Evolutionary conservation across 2,797 vertebrate species (phyloP), one percentile per base, ranked within the genome.

Genomic region (Propithecus perrieri): DNA sequence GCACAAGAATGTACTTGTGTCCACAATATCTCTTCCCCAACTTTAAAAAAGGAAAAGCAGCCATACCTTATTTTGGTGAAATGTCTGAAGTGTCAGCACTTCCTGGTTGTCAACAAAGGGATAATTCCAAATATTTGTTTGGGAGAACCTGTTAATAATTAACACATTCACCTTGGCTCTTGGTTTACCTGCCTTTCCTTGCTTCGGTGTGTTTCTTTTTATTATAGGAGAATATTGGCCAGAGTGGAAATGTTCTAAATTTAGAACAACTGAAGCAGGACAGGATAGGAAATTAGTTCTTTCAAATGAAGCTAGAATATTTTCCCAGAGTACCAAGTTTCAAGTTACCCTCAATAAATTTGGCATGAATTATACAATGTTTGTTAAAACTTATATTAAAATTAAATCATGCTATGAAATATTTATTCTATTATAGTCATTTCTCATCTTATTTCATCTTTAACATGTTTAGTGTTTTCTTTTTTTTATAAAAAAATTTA

Each of bases 401-500:
- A 65, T 86, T 18, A 78, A 72, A 50, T 72, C 26, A 46, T 69
- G 9, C 5, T 20, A 50, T 91, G 75, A 96, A 83, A 76, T 95
- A 57, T 46, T 78, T 72, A 71, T 38, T 95, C 13, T 89, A 71
- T n/a, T 75, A 17, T 41, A 79, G 50, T 93, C 50, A 57, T n/a
- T 83, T n/a, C 20, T 76, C 26, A 76, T 55, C 53, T 63, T 74
- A 57, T 69, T 57, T 63, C 46, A 74, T 72, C n/a, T 41, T 57
- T 65, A 80, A 74, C 48, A 48, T 71, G 26, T 43, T 83, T 61
- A 30, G 48, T 88, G 11, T 78, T 88, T 88, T 46, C 43, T 43
- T 85, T 88, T 89, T 72, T 92, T 92, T 85, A 41, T 24, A 89
- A 92, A 79, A 46, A 26, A 83, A 85, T 38, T 71, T 43, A 48